phyloP scores from a whole-genome alignment of 2,888 invertebrate species.

The Campaea margaritaria region DNA sequence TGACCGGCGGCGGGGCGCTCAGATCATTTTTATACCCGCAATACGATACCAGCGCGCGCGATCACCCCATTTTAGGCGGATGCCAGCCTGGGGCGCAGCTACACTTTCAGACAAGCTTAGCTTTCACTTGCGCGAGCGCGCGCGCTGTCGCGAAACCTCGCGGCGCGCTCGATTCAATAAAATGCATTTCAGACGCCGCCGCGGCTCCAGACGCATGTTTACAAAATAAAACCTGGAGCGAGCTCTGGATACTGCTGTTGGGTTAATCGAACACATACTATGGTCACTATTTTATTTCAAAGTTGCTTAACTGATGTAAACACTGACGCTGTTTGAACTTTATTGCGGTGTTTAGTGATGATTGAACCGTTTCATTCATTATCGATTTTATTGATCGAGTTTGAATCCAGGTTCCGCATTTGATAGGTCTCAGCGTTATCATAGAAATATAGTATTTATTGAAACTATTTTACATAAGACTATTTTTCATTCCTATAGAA shows the following conservation, averaged over 20 bases:
- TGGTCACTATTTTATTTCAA: conserved; percentile 29
- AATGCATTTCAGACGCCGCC: conserved; percentile 38
- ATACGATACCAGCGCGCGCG: conserved; percentile 88
- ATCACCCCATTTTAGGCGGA: conserved; percentile 85
- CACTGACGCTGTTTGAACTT: conserved; percentile 25
- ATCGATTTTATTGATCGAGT: neutral
- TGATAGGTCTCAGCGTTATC: no score
- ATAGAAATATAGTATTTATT: no score
- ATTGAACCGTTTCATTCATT: conserved; percentile 13
- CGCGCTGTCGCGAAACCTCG: conserved; percentile 48
- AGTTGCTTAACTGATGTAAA: conserved; percentile 29
- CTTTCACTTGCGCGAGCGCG: conserved; percentile 77
- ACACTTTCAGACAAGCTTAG: conserved; percentile 81
- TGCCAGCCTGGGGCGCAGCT: conserved; percentile 70
- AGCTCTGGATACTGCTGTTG: conserved; percentile 35
- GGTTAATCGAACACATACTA: conserved; percentile 41
- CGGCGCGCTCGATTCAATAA: conserved; percentile 11
- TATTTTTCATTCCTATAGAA: no score
- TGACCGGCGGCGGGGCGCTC: conserved; percentile 91
- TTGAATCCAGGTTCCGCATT: neutral
- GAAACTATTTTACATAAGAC: no score
- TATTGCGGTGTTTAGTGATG: conserved; percentile 27
- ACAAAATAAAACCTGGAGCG: conserved; percentile 50
- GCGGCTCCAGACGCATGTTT: conserved; percentile 43
- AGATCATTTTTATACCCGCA: conserved; percentile 92